These are phyloP conservation scores for Drosophila melanogaster DNA, from an alignment of 1,140 invertebrate species.

Conservation along the genomic window DNA sequence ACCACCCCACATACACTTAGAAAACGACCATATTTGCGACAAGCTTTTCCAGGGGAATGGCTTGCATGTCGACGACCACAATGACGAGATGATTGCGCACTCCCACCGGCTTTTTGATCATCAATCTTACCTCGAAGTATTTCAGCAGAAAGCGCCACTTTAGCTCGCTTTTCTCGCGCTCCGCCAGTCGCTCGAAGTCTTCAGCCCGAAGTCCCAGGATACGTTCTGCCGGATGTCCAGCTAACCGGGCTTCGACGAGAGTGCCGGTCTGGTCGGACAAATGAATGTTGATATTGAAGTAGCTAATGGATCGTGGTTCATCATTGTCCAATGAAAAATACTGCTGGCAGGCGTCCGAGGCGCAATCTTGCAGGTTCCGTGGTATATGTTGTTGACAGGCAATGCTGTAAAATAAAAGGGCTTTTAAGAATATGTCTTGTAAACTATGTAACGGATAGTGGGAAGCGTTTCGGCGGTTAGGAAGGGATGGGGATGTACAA, in stretches of 20 bases:
- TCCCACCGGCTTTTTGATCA: conserved; percentile 76
- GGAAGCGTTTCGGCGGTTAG: too few species aligned
- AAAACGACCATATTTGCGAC: conserved; percentile 55
- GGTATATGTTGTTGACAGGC: conserved; percentile 48
- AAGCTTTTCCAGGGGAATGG: conserved; percentile 37
- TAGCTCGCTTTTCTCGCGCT: conserved; percentile 75
- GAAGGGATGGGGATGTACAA: neutral
- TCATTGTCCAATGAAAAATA: conserved; percentile 65
- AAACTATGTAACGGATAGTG: too few species aligned
- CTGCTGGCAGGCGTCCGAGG: conserved; percentile 59
- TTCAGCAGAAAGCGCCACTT: conserved; percentile 86
- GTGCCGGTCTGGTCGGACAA: conserved; percentile 86
- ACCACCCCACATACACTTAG: conserved; percentile 11
- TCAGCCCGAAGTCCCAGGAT: conserved; percentile 59
- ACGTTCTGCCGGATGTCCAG: conserved; percentile 84
- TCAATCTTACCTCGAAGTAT: conserved; percentile 84
- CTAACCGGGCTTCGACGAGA: conserved; percentile 85
- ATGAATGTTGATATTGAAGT: conserved; percentile 85
- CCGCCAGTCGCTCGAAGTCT: conserved; percentile 37
- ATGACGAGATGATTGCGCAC: conserved; percentile 51
- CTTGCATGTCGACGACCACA: conserved; percentile 65
- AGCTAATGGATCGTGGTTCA: conserved; percentile 73
- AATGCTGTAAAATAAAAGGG: conserved; percentile 37
- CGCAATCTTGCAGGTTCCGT: conserved; percentile 39
- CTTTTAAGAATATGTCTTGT: too few species aligned